A percentile compares a stretch with the other conserved stretches of the same genome.
phyloP scores from a whole-genome alignment of 1,140 invertebrate species.

The Heliconius hewitsoni region DNA sequence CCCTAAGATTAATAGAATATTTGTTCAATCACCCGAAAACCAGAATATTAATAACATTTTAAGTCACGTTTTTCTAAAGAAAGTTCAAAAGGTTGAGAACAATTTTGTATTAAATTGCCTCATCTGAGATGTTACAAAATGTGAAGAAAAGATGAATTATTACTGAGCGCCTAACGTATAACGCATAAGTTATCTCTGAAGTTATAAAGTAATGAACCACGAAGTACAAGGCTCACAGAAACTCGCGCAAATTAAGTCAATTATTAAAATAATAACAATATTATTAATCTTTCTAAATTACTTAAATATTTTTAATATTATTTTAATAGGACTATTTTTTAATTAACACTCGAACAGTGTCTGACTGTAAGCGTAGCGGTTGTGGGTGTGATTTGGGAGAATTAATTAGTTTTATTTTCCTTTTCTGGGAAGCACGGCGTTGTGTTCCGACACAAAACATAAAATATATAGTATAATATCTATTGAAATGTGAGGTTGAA shows the following conservation, averaged over 20 bases:
- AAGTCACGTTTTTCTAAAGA: not conserved
- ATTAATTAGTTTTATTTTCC: too few species aligned
- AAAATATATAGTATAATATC: too few species aligned
- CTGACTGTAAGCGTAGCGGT: too few species aligned
- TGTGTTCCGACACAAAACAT: too few species aligned
- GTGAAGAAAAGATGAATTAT: constrained; percentile 32
- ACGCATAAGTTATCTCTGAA: constrained; percentile 31
- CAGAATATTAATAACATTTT: not conserved
- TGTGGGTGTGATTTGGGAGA: too few species aligned
- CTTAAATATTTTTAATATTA: not conserved
- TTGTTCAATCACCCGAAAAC: not conserved
- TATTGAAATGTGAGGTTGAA: too few species aligned
- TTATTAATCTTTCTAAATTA: not conserved
- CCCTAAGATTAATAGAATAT: not conserved
- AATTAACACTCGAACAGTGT: not conserved
- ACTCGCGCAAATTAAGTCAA: not conserved
- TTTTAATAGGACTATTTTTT: not conserved
- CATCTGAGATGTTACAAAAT: constrained; percentile 34
- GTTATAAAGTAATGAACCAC: constrained; percentile 18
- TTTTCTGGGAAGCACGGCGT: too few species aligned
- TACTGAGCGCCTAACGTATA: constrained; percentile 1
- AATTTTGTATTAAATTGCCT: constrained; percentile 21
- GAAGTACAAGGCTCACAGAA: not conserved
- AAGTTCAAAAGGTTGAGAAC: constrained; percentile 23
- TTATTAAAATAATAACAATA: not conserved